These are phyloP conservation scores for Danionella dracula DNA, from an alignment of 2,797 vertebrate genomes.

Conservation along the genomic window DNA sequence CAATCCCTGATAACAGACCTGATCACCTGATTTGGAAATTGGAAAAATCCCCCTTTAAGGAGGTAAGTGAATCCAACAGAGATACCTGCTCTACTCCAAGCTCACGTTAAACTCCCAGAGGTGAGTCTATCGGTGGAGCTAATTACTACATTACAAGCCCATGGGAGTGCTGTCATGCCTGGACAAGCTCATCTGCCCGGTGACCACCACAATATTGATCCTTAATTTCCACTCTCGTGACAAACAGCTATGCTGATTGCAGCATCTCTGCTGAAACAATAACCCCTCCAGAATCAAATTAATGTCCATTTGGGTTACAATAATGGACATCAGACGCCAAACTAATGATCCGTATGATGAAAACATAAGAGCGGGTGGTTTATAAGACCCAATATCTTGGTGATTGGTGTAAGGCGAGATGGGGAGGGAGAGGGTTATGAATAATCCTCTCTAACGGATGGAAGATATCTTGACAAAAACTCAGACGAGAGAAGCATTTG, in stretches of 20 bases:
- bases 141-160: constrained; percentile 49
- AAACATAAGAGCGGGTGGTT: constrained; percentile 7
- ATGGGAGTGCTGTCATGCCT: constrained; percentile 42
- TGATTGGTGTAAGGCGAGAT: not conserved
- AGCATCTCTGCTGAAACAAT: not conserved
- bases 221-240: constrained; percentile 38
- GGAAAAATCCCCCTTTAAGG: too few relatives aligned
- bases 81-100: too few relatives aligned
- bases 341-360: not conserved
- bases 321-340: constrained; percentile 9
- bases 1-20: too few relatives aligned
- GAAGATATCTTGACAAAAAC: not conserved
- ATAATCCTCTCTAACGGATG: not conserved
- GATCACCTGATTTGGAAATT: too few relatives aligned
- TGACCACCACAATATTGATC: constrained; percentile 19
- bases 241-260: not conserved
- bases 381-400: constrained; percentile 18
- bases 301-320: constrained; percentile 3
- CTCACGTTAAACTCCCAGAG: not conserved
- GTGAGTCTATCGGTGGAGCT: constrained; percentile 37
- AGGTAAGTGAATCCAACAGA: too few relatives aligned
- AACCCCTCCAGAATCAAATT: constrained; percentile 18
- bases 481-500: not conserved
- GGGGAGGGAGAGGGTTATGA: not conserved
- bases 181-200: constrained; percentile 44